Conservation (phyloP, 2,888 invertebrate genomes). For the Troides aeacus region DNA sequence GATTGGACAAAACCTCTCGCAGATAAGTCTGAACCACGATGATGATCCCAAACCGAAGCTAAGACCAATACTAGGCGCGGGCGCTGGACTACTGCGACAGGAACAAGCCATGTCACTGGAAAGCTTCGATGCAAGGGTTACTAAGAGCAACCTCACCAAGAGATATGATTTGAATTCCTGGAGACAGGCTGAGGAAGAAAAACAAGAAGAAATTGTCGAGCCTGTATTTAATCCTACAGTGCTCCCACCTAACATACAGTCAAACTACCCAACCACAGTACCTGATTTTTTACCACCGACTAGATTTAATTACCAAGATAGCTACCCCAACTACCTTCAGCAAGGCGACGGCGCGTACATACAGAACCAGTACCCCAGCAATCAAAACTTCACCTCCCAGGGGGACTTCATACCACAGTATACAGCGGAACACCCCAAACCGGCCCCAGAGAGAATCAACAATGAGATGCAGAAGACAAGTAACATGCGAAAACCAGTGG, state of each 20-base stretch:
- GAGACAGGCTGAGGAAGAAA: slow-evolving; percentile 63
- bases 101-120: slow-evolving; percentile 57
- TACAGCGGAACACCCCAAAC: slow-evolving; percentile 32
- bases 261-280: slow-evolving; percentile 39
- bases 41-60: slow-evolving; percentile 66
- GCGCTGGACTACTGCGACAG: slow-evolving; percentile 60
- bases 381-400: slow-evolving; percentile 49
- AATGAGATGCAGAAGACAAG: slow-evolving; percentile 61
- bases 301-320: slow-evolving; percentile 45
- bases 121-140: slow-evolving; percentile 61
- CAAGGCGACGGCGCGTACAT: slow-evolving; percentile 70
- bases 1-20: slow-evolving; percentile 57
- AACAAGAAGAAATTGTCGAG: slow-evolving; percentile 51
- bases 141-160: slow-evolving; percentile 56
- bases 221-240: slow-evolving; percentile 59
- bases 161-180: slow-evolving; percentile 71
- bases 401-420: slow-evolving; percentile 52
- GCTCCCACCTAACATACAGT: slow-evolving; percentile 49
- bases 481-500: slow-evolving; percentile 48
- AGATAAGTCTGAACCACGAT: slow-evolving; percentile 58
- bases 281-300: slow-evolving; percentile 62
- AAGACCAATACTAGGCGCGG: slow-evolving; percentile 69
- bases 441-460: slow-evolving; percentile 54
- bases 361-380: slow-evolving; percentile 55
- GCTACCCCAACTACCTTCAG: slow-evolving; percentile 57